Evolutionary conservation across 2,113 vertebrate species (phyloP).

Genomic region (Urocolius indicus): DNA sequence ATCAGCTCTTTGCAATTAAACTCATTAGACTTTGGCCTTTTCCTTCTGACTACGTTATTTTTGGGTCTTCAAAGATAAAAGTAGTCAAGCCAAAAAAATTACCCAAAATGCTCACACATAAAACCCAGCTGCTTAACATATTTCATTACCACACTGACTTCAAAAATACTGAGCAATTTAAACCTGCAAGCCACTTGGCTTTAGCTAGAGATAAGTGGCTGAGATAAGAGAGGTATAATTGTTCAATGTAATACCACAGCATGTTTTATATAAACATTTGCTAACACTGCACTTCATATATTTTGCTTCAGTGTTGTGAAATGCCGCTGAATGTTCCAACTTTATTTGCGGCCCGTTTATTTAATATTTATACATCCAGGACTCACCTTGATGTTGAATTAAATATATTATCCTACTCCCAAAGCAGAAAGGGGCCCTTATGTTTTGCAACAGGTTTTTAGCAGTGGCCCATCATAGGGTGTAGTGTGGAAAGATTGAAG

Average conservation of each 20-base stretch:
- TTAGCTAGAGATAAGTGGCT: background rate
- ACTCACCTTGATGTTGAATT: background rate
- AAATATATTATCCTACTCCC: background rate
- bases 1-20: conserved; percentile 7
- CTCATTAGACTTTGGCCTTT: background rate
- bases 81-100: background rate
- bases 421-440: background rate
- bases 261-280: conserved; percentile 21
- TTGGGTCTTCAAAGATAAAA: conserved; percentile 13
- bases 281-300: background rate
- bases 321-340: background rate
- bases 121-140: conserved; percentile 25
- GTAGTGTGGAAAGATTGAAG: background rate
- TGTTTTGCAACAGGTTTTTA: background rate
- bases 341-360: background rate
- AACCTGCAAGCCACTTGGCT: conserved; percentile 36
- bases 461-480: background rate
- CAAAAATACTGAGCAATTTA: conserved; percentile 48
- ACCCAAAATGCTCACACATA: background rate
- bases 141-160: conserved; percentile 45
- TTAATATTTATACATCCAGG: background rate
- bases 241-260: background rate
- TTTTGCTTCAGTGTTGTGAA: conserved; percentile 21
- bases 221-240: conserved; percentile 37
- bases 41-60: background rate